A percentile compares a stretch with the other conserved stretches of the same genome.
Evolutionary conservation across 2,113 vertebrate species (phyloP).

Genomic region (Cercopithecus mona): DNA sequence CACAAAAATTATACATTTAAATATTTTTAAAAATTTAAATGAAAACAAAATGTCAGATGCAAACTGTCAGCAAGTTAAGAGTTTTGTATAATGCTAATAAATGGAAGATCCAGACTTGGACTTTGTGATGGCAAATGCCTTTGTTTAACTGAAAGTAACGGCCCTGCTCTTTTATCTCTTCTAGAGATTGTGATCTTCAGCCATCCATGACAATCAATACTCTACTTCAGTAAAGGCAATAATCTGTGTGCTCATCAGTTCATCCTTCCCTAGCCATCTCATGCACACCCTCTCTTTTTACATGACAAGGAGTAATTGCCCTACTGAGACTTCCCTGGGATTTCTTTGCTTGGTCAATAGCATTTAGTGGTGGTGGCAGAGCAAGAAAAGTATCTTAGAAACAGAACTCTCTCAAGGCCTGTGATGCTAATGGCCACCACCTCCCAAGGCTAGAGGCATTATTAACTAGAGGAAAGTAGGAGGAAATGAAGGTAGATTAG

Average conservation of each 20-base stretch:
- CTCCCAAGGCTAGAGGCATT: neutral
- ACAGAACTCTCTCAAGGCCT: neutral
- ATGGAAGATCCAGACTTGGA: conserved; percentile 13
- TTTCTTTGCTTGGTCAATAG: neutral
- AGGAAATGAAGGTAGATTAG: neutral
- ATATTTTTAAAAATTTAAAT: neutral
- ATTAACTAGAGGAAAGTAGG: neutral
- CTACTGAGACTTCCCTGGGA: neutral
- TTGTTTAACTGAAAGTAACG: conserved; percentile 36
- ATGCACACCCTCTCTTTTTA: neutral
- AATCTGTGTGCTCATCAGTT: neutral
- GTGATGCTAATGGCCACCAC: neutral
- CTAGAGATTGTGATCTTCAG: neutral
- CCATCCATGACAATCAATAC: neutral
- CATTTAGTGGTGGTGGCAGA: neutral
- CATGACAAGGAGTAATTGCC: neutral
- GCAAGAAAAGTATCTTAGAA: conserved; percentile 11
- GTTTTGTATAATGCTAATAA: neutral
- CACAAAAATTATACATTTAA: too few relatives aligned
- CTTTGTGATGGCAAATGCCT: neutral
- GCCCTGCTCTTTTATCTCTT: neutral
- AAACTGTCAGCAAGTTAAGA: neutral
- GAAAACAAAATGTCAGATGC: neutral
- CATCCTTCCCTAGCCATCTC: neutral
- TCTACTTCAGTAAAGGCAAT: neutral